Percentiles rank a stretch among this genome's conserved stretches.
phyloP scores from a whole-genome alignment of 2,113 vertebrate genomes.

The Pseudolaguvia tuberculata region DNA sequence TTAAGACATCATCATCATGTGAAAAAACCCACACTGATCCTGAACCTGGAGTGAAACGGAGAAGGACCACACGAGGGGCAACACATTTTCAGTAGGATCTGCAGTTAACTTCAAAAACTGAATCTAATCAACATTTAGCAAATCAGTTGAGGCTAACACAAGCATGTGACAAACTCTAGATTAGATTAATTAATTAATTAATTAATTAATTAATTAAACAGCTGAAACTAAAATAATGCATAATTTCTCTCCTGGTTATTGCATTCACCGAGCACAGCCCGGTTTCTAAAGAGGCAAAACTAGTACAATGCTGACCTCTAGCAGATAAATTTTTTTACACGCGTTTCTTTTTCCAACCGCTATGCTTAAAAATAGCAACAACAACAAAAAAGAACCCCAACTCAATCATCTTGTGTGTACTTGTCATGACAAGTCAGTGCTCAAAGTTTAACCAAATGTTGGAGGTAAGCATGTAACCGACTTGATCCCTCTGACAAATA shows the following conservation, averaged over 20 bases:
- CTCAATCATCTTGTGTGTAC: too few species aligned
- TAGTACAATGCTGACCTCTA: conserved; percentile 56
- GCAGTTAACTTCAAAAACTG: conserved; percentile 56
- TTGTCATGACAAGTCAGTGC: background rate
- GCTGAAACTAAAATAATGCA: conserved; percentile 1
- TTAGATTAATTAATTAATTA: too few species aligned
- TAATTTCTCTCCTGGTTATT: conserved; percentile 10
- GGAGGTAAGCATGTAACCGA: background rate
- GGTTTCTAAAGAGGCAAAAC: background rate
- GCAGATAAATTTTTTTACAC: conserved; percentile 34
- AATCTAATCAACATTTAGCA: conserved; percentile 54
- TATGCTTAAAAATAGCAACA: background rate
- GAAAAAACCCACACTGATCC: background rate
- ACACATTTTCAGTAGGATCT: background rate
- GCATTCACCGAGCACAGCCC: background rate
- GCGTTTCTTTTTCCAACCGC: background rate
- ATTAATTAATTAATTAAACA: conserved; percentile 41
- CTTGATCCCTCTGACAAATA: background rate
- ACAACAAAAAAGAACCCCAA: too few species aligned
- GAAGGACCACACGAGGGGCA: background rate
- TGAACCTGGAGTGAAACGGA: background rate
- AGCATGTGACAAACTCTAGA: conserved; percentile 40
- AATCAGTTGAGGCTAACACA: conserved; percentile 51
- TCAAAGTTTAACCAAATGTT: conserved; percentile 29
- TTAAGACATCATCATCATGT: background rate